Evolutionary conservation across 2,888 invertebrate genomes (phyloP).

Genomic region (Kuschelorhynchus macadamiae): DNA sequence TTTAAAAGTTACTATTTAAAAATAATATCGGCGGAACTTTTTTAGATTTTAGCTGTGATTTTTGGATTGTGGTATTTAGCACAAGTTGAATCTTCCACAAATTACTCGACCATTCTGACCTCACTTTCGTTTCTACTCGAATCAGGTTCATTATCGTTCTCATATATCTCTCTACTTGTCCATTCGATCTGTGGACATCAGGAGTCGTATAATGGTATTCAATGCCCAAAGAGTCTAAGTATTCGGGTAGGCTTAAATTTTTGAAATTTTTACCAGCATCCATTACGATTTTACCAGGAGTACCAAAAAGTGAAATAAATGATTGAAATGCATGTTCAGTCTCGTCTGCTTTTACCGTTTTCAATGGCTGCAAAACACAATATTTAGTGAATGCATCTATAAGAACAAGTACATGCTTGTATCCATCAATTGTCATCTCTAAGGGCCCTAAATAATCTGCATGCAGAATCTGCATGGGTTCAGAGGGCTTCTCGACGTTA

Average conservation of each 20-base stretch:
- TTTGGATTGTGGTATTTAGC: no score
- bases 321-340: constrained; percentile 37
- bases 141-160: constrained; percentile 49
- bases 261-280: constrained; percentile 46
- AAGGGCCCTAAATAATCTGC: constrained; percentile 44
- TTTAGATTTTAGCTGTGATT: constrained; percentile 30
- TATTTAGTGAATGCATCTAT: constrained; percentile 52
- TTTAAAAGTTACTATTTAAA: no score
- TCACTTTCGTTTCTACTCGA: constrained; percentile 22
- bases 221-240: constrained; percentile 28
- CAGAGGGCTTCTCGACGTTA: constrained; percentile 37
- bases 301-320: constrained; percentile 47
- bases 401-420: constrained; percentile 44
- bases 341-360: constrained; percentile 46
- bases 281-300: constrained; percentile 46
- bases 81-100: no score
- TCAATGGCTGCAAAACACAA: constrained; percentile 44
- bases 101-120: constrained; percentile 18
- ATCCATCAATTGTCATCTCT: constrained; percentile 33
- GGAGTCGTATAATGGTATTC: constrained; percentile 42
- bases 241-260: constrained; percentile 43
- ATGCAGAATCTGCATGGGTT: constrained; percentile 45
- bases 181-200: constrained; percentile 41
- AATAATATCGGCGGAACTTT: no score
- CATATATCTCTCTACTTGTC: constrained; percentile 50